Conservation (phyloP, 1,140 invertebrate species). For the Microplitis demolitor region DNA sequence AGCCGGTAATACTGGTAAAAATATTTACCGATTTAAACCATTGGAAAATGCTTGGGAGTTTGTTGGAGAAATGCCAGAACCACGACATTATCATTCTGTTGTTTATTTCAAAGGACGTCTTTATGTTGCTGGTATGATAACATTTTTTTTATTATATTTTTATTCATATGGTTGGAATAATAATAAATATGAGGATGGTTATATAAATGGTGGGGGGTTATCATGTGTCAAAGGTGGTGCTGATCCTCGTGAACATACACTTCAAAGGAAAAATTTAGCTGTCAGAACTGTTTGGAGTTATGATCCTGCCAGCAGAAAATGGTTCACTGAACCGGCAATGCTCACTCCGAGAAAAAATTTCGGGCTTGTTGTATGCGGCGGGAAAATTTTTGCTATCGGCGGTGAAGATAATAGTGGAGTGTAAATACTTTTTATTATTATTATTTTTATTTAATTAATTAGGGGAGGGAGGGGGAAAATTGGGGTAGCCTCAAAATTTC, state of each 20-base stretch:
- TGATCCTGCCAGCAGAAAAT: conserved; percentile 64
- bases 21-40: conserved; percentile 64
- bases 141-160: conserved; percentile 5
- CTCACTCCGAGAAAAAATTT: conserved; percentile 65
- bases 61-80: conserved; percentile 66
- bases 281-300: conserved; percentile 69
- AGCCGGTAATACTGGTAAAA: conserved; percentile 62
- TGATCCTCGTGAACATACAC: conserved; percentile 64
- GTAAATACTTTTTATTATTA: conserved; percentile 42
- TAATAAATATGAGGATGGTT: neutral
- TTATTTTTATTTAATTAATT: no score
- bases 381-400: conserved; percentile 67
- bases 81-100: conserved; percentile 66
- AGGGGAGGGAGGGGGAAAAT: no score
- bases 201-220: conserved; percentile 1
- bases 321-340: conserved; percentile 65
- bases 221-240: conserved; percentile 60
- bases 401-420: conserved; percentile 67
- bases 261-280: conserved; percentile 60
- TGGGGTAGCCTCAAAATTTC: no score
- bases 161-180: neutral
- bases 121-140: conserved; percentile 63
- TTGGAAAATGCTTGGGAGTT: conserved; percentile 64
- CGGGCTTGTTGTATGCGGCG: conserved; percentile 63
- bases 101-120: conserved; percentile 64